phyloP scores from a whole-genome alignment of 1,140 invertebrate genomes.

The Zaprionus inermis region DNA sequence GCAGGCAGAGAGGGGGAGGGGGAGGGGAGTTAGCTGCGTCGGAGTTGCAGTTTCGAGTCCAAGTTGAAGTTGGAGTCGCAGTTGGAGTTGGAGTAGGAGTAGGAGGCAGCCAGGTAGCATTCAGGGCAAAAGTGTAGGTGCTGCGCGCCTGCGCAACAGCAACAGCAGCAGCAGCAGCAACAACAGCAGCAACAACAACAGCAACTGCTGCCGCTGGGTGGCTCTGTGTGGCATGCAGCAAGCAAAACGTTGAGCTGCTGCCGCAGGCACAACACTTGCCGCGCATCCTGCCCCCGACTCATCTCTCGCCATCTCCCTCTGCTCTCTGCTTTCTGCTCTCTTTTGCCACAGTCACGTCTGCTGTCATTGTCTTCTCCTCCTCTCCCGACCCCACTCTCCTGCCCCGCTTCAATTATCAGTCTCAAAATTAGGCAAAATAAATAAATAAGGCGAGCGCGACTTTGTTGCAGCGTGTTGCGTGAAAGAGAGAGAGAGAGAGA shows the following conservation, averaged over 20 bases:
- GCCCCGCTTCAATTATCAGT: background rate
- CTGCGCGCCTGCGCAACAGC: conserved; percentile 53
- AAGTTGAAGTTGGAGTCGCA: background rate
- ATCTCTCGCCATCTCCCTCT: background rate
- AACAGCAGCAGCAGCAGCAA: conserved; percentile 24
- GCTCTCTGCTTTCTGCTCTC: conserved; percentile 1
- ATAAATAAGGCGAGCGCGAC: background rate
- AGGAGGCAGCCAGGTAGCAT: conserved; percentile 72
- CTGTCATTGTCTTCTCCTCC: background rate
- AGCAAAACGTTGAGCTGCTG: conserved; percentile 31
- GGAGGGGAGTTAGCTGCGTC: background rate
- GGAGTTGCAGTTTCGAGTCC: too few species aligned
- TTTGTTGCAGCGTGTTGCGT: conserved; percentile 6
- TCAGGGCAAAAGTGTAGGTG: conserved; percentile 72
- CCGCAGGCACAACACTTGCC: conserved; percentile 69
- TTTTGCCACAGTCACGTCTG: conserved; percentile 17
- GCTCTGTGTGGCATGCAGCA: conserved; percentile 7
- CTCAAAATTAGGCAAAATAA: conserved; percentile 8
- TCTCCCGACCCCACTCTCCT: background rate
- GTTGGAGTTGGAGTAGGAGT: conserved; percentile 37
- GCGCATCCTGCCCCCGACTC: conserved; percentile 10
- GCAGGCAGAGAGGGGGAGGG: background rate
- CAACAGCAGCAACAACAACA: conserved; percentile 11
- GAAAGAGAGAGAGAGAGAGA: background rate
- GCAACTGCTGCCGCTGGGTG: conserved; percentile 38